Conservation (phyloP, 2,888 invertebrate species). For the Podabrus alpinus region DNA sequence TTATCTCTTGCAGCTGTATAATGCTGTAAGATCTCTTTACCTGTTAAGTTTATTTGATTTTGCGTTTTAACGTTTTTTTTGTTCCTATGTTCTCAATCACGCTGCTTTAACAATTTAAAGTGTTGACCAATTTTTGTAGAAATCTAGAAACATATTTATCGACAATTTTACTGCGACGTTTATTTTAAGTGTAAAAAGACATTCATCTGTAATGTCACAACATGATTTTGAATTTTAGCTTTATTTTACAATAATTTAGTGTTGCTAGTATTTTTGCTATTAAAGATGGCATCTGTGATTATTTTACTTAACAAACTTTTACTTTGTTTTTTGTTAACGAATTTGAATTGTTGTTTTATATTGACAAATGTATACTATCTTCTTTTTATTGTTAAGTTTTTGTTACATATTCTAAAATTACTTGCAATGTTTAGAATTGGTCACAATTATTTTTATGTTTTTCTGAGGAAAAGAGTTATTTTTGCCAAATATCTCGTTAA, state of each 20-base stretch:
- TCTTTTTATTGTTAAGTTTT: not conserved
- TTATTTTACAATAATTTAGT: not conserved
- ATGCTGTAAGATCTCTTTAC: not conserved
- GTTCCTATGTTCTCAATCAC: not conserved
- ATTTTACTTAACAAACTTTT: not conserved
- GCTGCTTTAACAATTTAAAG: not conserved
- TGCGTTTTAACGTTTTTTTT: not conserved
- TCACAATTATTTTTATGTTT: not conserved
- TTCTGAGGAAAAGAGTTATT: not conserved
- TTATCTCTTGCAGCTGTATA: too few relatives aligned
- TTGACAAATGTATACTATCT: not conserved
- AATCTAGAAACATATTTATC: not conserved
- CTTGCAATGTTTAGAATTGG: not conserved
- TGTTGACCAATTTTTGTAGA: not conserved
- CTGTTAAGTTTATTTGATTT: not conserved
- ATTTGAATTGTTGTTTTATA: not conserved
- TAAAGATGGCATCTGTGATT: not conserved
- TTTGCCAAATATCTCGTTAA: not conserved
- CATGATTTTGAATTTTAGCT: not conserved
- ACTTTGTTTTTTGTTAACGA: not conserved
- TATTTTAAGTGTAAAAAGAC: not conserved
- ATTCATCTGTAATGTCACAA: not conserved
- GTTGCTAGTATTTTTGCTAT: not conserved
- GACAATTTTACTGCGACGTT: not conserved
- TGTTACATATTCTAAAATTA: not conserved